Base-by-base conservation (phyloP, 1,140 invertebrate species). In the Drosophila kikkawai region DNA sequence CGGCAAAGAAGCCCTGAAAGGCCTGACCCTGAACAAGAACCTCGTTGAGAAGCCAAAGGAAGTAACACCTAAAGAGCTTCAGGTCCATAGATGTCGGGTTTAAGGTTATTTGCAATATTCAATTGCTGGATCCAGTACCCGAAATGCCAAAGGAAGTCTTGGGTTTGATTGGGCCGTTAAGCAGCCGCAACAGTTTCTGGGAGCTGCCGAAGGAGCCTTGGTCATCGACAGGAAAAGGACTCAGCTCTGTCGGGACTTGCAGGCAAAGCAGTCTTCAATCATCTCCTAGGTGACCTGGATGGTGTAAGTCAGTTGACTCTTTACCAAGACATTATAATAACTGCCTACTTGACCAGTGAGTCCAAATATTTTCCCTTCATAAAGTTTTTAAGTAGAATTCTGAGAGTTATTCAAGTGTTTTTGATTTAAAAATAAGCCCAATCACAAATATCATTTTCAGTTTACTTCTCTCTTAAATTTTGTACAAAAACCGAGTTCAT, bases 251-350 rank as follows among this genome's bases (percentile, higher is more conserved):
- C 26, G 3, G 3, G 26, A 26, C 26, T 26, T 3, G 26, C 3
- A 26, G 3, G 26, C 26, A 15, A 96, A 96, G 0, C 96, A 96
- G 93, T 94, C 95, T 44, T 93, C 91, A n/a, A 90, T 53, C 74
- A 78, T 92, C 93, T 88, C 94, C 91, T 60, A 92, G 78, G 93
- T 92, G 39, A 93, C 93, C 42, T 73, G 80, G 65, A 0, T 7
- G 7, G n/a, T n/a, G n/a, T n/a, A n/a, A n/a, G n/a, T n/a, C n/a
- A n/a, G n/a, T n/a, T n/a, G n/a, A n/a, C n/a, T n/a, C n/a, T n/a
- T n/a, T n/a, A n/a, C 17, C n/a, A 6, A 45, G 42, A 22, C 15
- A 13, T n/a, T 41, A 2, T 41, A n/a, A 6, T 39, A 39, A 3
- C 15, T n/a, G 15, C 6, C 39, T 41, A 41, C 13, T 41, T 7